phyloP scores from a whole-genome alignment of 1,140 invertebrate species.

The Drosophila bifasciata region DNA sequence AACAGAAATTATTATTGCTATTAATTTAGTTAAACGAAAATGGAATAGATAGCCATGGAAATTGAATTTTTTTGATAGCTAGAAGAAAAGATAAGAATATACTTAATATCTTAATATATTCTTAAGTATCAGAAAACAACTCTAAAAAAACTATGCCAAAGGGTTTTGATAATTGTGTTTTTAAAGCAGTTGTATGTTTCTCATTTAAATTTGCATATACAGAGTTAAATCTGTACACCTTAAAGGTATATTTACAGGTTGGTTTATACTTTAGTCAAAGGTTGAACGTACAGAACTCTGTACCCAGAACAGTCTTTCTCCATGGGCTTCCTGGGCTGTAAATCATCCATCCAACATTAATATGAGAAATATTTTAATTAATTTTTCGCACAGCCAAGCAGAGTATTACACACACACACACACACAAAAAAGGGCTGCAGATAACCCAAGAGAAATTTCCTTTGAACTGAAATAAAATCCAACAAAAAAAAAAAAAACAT shows the following conservation, averaged over 20 bases:
- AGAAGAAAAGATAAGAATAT: too few relatives aligned
- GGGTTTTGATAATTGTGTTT: too few relatives aligned
- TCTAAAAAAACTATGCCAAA: too few relatives aligned
- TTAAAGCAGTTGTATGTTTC: too few relatives aligned
- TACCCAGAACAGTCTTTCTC: background rate
- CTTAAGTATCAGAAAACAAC: too few relatives aligned
- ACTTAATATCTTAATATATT: too few relatives aligned
- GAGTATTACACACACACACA: slow-evolving; percentile 4
- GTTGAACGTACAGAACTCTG: slow-evolving; percentile 9
- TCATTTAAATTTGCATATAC: too few relatives aligned
- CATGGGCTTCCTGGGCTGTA: background rate
- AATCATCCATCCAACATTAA: slow-evolving; percentile 20
- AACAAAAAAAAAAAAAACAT: slow-evolving; percentile 24
- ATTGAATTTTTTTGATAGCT: too few relatives aligned
- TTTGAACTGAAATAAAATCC: slow-evolving; percentile 28
- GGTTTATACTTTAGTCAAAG: slow-evolving; percentile 2
- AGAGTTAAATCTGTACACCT: too few relatives aligned
- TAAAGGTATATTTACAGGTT: too few relatives aligned
- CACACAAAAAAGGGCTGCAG: too few relatives aligned
- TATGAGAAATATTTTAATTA: slow-evolving; percentile 70
- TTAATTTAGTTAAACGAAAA: background rate
- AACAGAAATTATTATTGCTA: background rate
- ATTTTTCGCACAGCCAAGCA: slow-evolving; percentile 47
- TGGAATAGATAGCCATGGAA: too few relatives aligned
- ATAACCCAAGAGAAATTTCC: slow-evolving; percentile 3